Conservation (phyloP, 2,797 vertebrate genomes). For the Sebastes ruberrimus region DNA sequence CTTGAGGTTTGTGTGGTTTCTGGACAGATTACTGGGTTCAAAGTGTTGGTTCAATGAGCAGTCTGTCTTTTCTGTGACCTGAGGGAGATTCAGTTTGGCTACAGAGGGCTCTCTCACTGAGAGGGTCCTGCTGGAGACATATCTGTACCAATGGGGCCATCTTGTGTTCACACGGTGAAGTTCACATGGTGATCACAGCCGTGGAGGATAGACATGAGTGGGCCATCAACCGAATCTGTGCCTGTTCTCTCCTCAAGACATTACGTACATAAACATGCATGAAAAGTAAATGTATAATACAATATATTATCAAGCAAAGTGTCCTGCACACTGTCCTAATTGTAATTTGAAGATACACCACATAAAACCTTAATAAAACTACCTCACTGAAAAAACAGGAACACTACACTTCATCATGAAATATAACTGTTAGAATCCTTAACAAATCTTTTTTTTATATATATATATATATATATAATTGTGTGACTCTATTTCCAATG, state of each 20-base stretch:
- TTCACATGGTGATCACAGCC: not conserved
- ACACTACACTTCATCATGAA: not conserved
- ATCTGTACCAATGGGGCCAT: slow-evolving; percentile 71
- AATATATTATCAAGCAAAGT: not conserved
- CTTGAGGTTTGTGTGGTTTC: not conserved
- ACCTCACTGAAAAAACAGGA: not conserved
- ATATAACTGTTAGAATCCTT: not conserved
- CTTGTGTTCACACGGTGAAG: slow-evolving; percentile 59
- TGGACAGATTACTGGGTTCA: not conserved
- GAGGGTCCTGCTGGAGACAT: not conserved
- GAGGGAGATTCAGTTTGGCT: not conserved
- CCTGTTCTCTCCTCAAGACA: not conserved
- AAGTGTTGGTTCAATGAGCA: not conserved
- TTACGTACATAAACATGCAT: not conserved
- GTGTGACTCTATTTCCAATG: too few species aligned
- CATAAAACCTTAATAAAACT: not conserved
- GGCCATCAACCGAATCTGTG: not conserved
- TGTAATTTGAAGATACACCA: not conserved
- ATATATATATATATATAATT: too few species aligned
- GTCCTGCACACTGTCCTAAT: not conserved
- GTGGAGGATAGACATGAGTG: not conserved
- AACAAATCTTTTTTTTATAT: not conserved
- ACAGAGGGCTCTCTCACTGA: not conserved
- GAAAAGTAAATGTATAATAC: not conserved
- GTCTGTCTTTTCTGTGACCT: not conserved